Evolutionary conservation across 2,113 vertebrate genomes (phyloP).

Genomic region (Heteronetta atricapilla): DNA sequence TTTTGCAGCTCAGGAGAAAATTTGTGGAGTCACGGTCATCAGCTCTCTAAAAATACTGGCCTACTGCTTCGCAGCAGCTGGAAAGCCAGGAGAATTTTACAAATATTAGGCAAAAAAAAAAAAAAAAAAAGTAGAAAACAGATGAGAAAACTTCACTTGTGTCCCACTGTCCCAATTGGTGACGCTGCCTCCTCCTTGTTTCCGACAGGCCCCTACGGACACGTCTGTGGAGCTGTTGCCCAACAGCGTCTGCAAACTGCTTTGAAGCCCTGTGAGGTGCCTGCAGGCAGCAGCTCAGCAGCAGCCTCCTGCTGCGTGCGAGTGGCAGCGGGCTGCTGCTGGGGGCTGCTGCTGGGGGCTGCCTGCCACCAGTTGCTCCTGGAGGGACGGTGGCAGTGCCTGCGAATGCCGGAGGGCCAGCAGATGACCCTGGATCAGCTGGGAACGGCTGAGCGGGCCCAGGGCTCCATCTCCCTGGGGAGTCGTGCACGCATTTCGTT

Average conservation of each 20-base stretch:
- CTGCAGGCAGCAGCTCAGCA: not conserved
- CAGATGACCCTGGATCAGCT: not conserved
- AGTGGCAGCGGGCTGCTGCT: not conserved
- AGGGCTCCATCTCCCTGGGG: not conserved
- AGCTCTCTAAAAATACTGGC: slow-evolving; percentile 47
- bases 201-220: fast-evolving
- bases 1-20: slow-evolving; percentile 18
- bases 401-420: not conserved
- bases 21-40: not conserved
- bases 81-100: slow-evolving; percentile 24
- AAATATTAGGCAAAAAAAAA: slow-evolving; percentile 43
- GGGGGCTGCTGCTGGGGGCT: no score
- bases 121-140: slow-evolving; percentile 12
- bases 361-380: not conserved
- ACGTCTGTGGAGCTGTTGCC: not conserved
- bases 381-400: not conserved
- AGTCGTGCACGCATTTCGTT: not conserved
- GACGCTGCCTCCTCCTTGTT: no score
- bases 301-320: fast-evolving
- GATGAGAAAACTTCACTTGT: slow-evolving; percentile 21
- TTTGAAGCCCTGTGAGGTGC: not conserved
- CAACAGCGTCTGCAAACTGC: fast-evolving
- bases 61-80: slow-evolving; percentile 49
- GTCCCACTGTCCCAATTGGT: not conserved
- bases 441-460: not conserved